Evolutionary conservation across 2,797 vertebrate species (phyloP), one percentile per base, ranked within the genome.

Genomic region (Phataginus tetradactyla): DNA sequence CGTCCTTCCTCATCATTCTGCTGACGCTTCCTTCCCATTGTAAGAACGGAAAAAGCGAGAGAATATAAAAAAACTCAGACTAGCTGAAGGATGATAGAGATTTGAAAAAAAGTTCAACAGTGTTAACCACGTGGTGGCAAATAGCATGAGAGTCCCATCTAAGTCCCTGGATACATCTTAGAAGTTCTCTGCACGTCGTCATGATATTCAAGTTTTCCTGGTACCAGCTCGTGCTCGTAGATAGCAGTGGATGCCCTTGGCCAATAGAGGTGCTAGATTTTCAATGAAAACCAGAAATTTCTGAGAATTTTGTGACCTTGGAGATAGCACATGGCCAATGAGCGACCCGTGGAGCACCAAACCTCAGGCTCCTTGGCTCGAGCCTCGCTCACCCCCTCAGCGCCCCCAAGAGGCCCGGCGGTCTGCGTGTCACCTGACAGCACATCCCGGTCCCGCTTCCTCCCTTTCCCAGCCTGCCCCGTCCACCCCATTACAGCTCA

Each of bases 111-210:
- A 23, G 11, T 42, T 49, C 25, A 55, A 80, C 20, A 27, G n/a
- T 57, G 57, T 49, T 53, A 85, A 27, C 1, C 21, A 66, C 1
- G n/a, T 14, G 5, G 2, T 77, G 1, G 27, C 55, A 71, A 53
- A 72, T 23, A 64, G 21, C 7, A 0, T 68, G 27, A 45, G 21
- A 55, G 2, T 5, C 2, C 5, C 2, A 3, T 61, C 23, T 59
- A 49, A 81, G 77, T 42, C 6, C 4, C 7, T 49, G 13, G 10
- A 18, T 51, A 11, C 4, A 4, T 74, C 9, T 42, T 21, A 11
- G 1, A 42, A 53, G 3, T 34, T 83, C 13, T 53, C 55, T 77
- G 21, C 20, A 20, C 15, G 39, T 66, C 66, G 8, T 23, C n/a
- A 45, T 49, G 7, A 45, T 45, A 32, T 72, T 59, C 29, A 45